phyloP scores from a whole-genome alignment of 2,888 invertebrate species.

The Synergus japonicus region DNA sequence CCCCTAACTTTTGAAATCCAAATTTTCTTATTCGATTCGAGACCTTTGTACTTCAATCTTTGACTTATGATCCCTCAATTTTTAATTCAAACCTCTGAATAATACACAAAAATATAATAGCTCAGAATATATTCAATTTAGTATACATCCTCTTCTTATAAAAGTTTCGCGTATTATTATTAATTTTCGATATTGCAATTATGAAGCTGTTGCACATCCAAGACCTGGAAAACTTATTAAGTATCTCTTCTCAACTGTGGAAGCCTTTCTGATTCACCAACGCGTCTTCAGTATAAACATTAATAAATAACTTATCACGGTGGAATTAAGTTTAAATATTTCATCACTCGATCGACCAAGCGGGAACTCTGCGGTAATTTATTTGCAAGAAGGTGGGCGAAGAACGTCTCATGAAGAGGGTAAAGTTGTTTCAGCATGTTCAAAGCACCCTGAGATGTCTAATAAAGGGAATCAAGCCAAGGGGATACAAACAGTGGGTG shows the following conservation, averaged over 20 bases:
- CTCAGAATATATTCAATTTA: no score
- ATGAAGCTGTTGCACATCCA: background rate
- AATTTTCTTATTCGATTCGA: no score
- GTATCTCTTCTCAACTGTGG: background rate
- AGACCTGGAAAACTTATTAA: background rate
- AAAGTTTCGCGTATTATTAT: no score
- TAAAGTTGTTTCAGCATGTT: background rate
- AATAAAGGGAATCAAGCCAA: background rate
- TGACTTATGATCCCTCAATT: no score
- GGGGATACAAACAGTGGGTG: background rate
- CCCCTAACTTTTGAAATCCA: no score
- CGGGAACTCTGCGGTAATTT: constrained; percentile 50
- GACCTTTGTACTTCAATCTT: no score
- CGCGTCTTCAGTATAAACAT: constrained; percentile 39
- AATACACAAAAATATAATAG: no score
- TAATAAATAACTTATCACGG: constrained; percentile 62
- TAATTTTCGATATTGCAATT: background rate
- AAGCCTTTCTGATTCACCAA: background rate
- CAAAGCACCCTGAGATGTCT: background rate
- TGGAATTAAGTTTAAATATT: constrained; percentile 68
- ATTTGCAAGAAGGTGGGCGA: constrained; percentile 42
- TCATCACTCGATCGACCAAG: constrained; percentile 57
- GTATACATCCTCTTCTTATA: no score
- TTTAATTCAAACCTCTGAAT: no score
- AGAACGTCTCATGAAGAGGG: background rate